These are phyloP conservation scores for Gymnosoma rotundatum DNA, from an alignment of 2,888 invertebrate species.

Conservation along the genomic window DNA sequence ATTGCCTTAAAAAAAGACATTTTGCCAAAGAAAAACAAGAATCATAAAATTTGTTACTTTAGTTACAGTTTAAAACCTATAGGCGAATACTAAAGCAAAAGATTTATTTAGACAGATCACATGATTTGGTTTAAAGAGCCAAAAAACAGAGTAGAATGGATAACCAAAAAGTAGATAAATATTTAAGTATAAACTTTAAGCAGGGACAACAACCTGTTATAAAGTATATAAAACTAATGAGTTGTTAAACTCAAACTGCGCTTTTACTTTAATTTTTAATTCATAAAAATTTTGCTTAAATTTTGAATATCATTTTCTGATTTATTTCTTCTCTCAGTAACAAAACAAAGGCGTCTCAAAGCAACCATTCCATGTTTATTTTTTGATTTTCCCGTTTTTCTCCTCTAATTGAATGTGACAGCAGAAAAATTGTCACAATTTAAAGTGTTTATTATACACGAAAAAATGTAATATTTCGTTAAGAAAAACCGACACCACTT, in stretches of 20 bases:
- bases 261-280: too few species aligned
- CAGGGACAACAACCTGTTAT: conserved; percentile 17
- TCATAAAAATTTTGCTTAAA: too few species aligned
- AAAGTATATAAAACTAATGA: too few species aligned
- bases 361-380: conserved; percentile 10
- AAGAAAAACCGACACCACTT: conserved; percentile 30
- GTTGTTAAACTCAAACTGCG: too few species aligned
- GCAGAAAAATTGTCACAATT: conserved; percentile 38
- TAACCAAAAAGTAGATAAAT: background rate
- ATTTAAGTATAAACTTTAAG: background rate
- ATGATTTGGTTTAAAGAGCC: conserved; percentile 29
- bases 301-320: too few species aligned
- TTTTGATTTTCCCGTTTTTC: background rate
- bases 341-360: too few species aligned
- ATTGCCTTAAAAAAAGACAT: conserved; percentile 41
- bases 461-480: conserved; percentile 13
- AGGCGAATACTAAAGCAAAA: conserved; percentile 27
- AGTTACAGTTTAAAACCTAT: conserved; percentile 27
- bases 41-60: conserved; percentile 10
- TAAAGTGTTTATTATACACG: conserved; percentile 18
- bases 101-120: conserved; percentile 52
- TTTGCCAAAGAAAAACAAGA: conserved; percentile 52
- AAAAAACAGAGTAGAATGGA: background rate
- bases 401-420: conserved; percentile 44
- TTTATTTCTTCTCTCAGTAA: too few species aligned